phyloP scores from a whole-genome alignment of 2,888 invertebrate genomes.

The Plutella xylostella region DNA sequence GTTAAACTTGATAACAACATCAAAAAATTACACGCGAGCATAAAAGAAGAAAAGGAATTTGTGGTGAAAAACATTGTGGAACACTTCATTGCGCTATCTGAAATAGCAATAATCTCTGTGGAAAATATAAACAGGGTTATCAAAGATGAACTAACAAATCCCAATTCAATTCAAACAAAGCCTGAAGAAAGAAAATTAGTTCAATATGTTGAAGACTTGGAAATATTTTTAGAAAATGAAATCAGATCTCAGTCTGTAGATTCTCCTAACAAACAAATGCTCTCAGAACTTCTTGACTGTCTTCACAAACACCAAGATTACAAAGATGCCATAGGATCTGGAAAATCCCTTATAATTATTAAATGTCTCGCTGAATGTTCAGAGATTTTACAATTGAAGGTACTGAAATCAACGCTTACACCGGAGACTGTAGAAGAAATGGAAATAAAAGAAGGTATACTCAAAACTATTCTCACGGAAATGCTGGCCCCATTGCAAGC shows the following conservation, averaged over 20 bases:
- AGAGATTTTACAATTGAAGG: slow-evolving; percentile 30
- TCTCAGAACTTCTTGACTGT: slow-evolving; percentile 29
- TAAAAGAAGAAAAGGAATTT: slow-evolving; percentile 19
- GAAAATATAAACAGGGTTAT: slow-evolving; percentile 25
- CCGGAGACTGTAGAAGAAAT: slow-evolving; percentile 24
- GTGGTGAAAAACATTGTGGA: slow-evolving; percentile 19
- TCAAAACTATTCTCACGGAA: slow-evolving; percentile 35
- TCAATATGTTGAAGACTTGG: slow-evolving; percentile 28
- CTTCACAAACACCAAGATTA: slow-evolving; percentile 39
- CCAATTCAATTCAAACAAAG: slow-evolving; percentile 5
- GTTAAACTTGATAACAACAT: slow-evolving; percentile 18
- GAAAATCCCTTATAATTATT: slow-evolving; percentile 39
- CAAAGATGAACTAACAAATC: slow-evolving; percentile 28
- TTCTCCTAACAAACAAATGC: slow-evolving; percentile 19
- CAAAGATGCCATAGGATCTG: slow-evolving; percentile 35
- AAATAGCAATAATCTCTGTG: slow-evolving; percentile 25
- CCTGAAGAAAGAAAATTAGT: slow-evolving; percentile 22
- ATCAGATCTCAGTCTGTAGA: slow-evolving; percentile 14
- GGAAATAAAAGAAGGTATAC: slow-evolving; percentile 23
- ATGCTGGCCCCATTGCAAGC: slow-evolving; percentile 41
- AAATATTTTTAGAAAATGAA: slow-evolving; percentile 24
- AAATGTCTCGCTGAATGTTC: slow-evolving; percentile 49
- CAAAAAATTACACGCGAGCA: slow-evolving; percentile 21
- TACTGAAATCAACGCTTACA: slow-evolving; percentile 19
- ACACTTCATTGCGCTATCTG: slow-evolving; percentile 22